Base-by-base conservation (phyloP, 2,888 invertebrate genomes). In the Gnatocerus cornutus region DNA sequence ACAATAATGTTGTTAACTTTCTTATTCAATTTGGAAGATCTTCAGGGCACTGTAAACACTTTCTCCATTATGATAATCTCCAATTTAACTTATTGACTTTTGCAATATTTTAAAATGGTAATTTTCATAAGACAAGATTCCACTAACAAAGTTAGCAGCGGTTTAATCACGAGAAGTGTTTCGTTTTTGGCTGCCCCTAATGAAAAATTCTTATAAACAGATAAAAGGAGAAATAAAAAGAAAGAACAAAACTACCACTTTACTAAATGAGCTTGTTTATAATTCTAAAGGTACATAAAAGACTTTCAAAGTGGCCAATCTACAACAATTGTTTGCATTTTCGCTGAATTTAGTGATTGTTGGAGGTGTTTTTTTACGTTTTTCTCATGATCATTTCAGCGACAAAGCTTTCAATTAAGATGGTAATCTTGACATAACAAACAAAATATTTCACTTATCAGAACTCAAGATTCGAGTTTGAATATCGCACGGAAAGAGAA, bases 171-270 rank as follows among this genome's bases (percentile, higher is more conserved):
- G 45, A 10, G 14, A 29, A 59, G 43, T 59, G 59, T 59, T 29
- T 58, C 27, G 43, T 29, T 29, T 14, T 59, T 41, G 9, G 41
- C 10, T 27, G n/a, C 43, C 21, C 39, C 27, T 27, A 43, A 56
- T 56, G 27, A 56, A 56, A 53, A 43, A 56, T 56, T 56, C 56
- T 56, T 41, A 56, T 56, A 56, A 56, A 46, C 59, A 46, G 45
- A 45, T 46, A 59, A 30, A 45, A 59, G 12, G 10, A n/a, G 30
- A 12, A 46, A 59, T 46, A 59, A 59, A 59, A 14, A 12, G 30
- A 27, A 10, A 12, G 29, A 39, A n/a, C n/a, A 21, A 39, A 56
- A 43, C 58, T 29, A 30, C 41, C 59, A 46, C 46, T 59, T 59
- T 45, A 7, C 59, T 27, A 59, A 59, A 59, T 46, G 59, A 59